Percentiles rank a stretch among this genome's conserved stretches.
Evolutionary conservation across 23 tunicate genomes (phyloP).

Genomic region (Botrylloides violaceus): DNA sequence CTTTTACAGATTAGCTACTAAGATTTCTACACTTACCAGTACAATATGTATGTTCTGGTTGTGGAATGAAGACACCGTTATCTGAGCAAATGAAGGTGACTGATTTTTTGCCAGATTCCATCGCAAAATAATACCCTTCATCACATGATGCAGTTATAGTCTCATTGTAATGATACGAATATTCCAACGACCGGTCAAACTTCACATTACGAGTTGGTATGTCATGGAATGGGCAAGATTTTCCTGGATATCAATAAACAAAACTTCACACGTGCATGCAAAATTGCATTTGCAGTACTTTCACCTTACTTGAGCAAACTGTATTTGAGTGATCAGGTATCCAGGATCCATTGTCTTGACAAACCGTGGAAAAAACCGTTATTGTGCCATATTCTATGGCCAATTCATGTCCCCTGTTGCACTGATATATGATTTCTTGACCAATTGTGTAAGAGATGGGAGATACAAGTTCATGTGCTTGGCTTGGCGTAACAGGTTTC

Average conservation of each 20-base stretch:
- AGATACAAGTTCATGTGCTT: slow-evolving; percentile 2
- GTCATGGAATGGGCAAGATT: slow-evolving; percentile 11
- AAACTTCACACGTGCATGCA: too few relatives aligned
- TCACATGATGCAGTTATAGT: slow-evolving; percentile 45
- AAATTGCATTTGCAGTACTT: too few relatives aligned
- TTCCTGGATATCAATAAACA: too few relatives aligned
- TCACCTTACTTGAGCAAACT: slow-evolving; percentile 2
- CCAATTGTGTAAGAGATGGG: slow-evolving; percentile 24
- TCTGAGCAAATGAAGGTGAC: slow-evolving; percentile 37
- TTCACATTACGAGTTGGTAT: background rate
- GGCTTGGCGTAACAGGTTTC: slow-evolving; percentile 12
- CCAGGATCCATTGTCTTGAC: slow-evolving; percentile 41
- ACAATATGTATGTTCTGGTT: slow-evolving; percentile 40
- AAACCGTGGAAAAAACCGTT: slow-evolving; percentile 29
- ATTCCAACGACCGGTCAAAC: background rate
- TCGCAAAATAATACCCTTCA: slow-evolving; percentile 51
- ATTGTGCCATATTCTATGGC: background rate
- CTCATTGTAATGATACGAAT: slow-evolving; percentile 25
- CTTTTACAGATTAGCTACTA: too few relatives aligned
- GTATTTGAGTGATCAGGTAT: slow-evolving; percentile 21
- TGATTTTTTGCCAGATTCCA: slow-evolving; percentile 15
- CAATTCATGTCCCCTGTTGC: slow-evolving; percentile 44
- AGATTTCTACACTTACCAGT: too few relatives aligned
- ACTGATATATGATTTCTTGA: slow-evolving; percentile 36
- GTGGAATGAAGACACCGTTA: slow-evolving; percentile 37